Evolutionary conservation across 1,140 invertebrate genomes (phyloP), one percentile per base, ranked within the genome.

Genomic region (Neodiprion virginianus): DNA sequence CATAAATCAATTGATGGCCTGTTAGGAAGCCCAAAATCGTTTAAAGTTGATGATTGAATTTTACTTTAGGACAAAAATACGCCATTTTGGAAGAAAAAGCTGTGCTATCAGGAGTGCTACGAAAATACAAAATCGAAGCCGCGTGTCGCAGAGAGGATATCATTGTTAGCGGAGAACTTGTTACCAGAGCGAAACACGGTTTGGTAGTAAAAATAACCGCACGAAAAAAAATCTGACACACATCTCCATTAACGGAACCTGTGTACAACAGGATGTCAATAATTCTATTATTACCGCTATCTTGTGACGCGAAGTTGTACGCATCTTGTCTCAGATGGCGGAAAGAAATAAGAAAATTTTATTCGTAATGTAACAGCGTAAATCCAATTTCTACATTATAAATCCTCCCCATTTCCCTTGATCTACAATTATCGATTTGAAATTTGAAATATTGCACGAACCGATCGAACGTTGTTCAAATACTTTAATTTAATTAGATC

Each of bases 31-130:
- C 47, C 2, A n/a, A 69, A 71, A 73, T 70, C 28, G 28, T 69
- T 23, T 40, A 66, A 67, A 47, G 65, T 73, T 28, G n/a, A 47
- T 75, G 10, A 2, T 11, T 12, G 71, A 48, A 74, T 72, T 72
- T 79, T 75, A 80, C 81, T 84, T 8, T 78, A 92, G 93, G 93
- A 72, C 93, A 95, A 83, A 94, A 93, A 84, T 96, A 96, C 84
- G 95, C 94, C 8, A 88, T 93, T 82, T 82, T 94, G 76, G 94
- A 96, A 88, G 90, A 92, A 81, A 96, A 95, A 84, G 89, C 91
- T 0, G 85, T 94, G 1, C 85, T 96, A 67, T 91, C 93, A 0
- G 88, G 89, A 3, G 84, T 96, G n/a, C 82, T 96, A 12, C 87
- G 93, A 47, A 90, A 91, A 74, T 96, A 91, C 80, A 88, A 87